Evolutionary conservation across 2,888 invertebrate genomes (phyloP).

Genomic region (Dione vanillae): DNA sequence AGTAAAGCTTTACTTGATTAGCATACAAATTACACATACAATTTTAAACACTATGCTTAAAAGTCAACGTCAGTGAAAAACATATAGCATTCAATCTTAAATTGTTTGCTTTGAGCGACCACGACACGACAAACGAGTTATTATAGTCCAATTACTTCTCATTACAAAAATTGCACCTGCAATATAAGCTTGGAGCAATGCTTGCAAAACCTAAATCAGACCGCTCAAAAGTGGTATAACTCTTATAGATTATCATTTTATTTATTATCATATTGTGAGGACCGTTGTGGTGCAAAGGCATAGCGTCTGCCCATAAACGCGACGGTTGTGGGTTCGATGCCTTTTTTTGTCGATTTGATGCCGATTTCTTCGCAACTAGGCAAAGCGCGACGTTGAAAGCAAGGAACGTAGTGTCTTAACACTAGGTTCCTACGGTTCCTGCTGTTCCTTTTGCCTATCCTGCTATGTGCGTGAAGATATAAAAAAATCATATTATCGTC

Average conservation of each 20-base stretch:
- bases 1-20: not conserved
- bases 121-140: constrained; percentile 27
- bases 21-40: not conserved
- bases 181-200: constrained; percentile 2
- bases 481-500: no score
- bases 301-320: no score
- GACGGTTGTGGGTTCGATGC: no score
- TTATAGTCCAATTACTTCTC: constrained; percentile 29
- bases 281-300: no score
- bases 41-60: not conserved
- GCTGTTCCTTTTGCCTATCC: no score
- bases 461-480: no score
- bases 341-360: no score
- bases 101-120: constrained; percentile 31
- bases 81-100: constrained; percentile 21
- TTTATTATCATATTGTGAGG: not conserved
- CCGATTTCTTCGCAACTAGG: no score
- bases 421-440: no score
- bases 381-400: no score
- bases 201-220: constrained; percentile 24
- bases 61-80: constrained; percentile 12
- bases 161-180: constrained; percentile 33
- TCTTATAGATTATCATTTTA: not conserved
- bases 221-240: not conserved
- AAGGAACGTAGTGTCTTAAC: no score